Percentiles rank a stretch among this genome's conserved stretches.
phyloP scores from a whole-genome alignment of 2,888 invertebrate genomes.

The Erpobdella octoculata region DNA sequence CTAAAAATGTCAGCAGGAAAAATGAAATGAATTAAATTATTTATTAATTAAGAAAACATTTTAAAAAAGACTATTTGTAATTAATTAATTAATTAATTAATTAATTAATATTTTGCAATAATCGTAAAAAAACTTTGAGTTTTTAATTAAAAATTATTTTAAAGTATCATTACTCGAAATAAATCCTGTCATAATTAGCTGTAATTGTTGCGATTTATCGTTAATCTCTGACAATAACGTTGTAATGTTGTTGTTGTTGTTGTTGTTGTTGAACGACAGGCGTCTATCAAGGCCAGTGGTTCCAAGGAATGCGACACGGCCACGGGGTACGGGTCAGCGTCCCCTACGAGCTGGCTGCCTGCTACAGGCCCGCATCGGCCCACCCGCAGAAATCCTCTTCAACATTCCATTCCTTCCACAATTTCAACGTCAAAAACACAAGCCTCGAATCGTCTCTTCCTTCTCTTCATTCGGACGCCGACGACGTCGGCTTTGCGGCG shows the following conservation, averaged over 20 bases:
- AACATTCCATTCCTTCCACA: conserved; percentile 35
- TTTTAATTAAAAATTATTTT: too few species aligned
- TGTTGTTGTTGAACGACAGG: conserved; percentile 39
- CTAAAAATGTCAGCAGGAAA: too few species aligned
- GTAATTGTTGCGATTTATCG: too few species aligned
- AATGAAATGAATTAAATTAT: too few species aligned
- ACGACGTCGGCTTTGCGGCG: conserved; percentile 49
- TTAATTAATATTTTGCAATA: too few species aligned
- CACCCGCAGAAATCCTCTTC: background rate
- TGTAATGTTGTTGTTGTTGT: conserved; percentile 63
- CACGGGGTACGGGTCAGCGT: conserved; percentile 95
- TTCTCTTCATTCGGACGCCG: conserved; percentile 53
- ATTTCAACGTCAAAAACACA: conserved; percentile 41
- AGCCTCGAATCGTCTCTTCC: conserved; percentile 52
- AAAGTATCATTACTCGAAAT: too few species aligned
- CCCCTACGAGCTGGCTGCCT: conserved; percentile 90
- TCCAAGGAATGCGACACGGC: conserved; percentile 93
- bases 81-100: too few species aligned
- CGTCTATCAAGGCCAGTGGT: conserved; percentile 87
- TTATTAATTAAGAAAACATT: too few species aligned
- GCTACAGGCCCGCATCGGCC: conserved; percentile 62
- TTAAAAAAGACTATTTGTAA: too few species aligned
- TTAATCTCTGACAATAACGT: too few species aligned
- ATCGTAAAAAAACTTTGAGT: too few species aligned
- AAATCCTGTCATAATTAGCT: too few species aligned